These are phyloP conservation scores for Sarcoramphus papa DNA, from an alignment of 2,797 vertebrate genomes.

Conservation along the genomic window DNA sequence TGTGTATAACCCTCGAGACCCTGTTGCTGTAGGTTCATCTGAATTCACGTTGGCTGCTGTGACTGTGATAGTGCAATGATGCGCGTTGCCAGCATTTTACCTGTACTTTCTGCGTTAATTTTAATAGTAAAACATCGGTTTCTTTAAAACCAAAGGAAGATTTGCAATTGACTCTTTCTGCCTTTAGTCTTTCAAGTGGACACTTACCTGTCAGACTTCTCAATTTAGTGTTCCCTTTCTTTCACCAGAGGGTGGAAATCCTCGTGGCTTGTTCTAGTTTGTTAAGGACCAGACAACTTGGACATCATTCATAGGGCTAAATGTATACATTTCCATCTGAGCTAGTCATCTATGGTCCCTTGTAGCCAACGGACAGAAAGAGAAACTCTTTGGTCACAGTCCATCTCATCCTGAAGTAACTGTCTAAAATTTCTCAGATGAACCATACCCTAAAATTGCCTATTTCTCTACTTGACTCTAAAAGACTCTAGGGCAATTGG, in stretches of 20 bases:
- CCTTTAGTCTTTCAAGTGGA: background rate
- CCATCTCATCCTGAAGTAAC: background rate
- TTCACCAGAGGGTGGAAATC: background rate
- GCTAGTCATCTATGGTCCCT: background rate
- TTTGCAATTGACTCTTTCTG: background rate
- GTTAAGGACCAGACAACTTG: background rate
- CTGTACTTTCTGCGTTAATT: background rate
- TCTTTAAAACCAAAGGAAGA: background rate
- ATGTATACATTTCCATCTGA: background rate
- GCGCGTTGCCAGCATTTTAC: background rate
- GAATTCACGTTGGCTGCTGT: background rate
- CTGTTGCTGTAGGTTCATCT: background rate
- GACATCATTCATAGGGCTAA: background rate
- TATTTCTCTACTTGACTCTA: background rate
- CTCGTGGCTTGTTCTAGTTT: accelerated
- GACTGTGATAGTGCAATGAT: background rate
- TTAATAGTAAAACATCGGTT: background rate
- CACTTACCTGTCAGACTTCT: background rate
- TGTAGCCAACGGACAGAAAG: background rate
- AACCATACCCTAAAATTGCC: background rate
- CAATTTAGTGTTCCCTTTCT: background rate
- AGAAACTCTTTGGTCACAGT: background rate
- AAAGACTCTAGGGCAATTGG: background rate
- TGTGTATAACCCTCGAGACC: background rate
- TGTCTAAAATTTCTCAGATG: background rate